Evolutionary conservation across 2,888 invertebrate species (phyloP).

Genomic region (Quadriops clusia): DNA sequence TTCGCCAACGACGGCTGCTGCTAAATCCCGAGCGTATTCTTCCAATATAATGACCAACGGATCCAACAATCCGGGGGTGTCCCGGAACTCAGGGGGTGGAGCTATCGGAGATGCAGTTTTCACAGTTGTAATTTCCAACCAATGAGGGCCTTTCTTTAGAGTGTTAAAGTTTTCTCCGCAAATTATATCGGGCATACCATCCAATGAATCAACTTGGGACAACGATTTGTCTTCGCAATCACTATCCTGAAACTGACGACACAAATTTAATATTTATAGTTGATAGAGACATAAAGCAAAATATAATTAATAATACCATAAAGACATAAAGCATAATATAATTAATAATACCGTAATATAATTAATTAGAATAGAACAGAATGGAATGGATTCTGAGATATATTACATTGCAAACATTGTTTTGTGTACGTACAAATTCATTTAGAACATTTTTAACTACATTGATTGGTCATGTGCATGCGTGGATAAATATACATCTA

Average conservation of each 20-base stretch:
- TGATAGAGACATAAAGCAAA: no score
- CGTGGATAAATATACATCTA: no score
- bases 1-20: conserved; percentile 38
- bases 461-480: no score
- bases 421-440: no score
- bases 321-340: no score
- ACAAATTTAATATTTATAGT: no score
- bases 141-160: conserved; percentile 62
- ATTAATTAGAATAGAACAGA: no score
- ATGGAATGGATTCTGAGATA: no score
- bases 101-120: conserved; percentile 57
- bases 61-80: conserved; percentile 40
- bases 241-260: conserved; percentile 68
- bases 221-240: conserved; percentile 67
- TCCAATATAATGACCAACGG: conserved; percentile 33
- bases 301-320: no score
- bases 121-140: conserved; percentile 39
- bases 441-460: no score
- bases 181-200: conserved; percentile 63
- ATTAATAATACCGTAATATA: no score
- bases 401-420: no score
- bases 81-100: conserved; percentile 79
- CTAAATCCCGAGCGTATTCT: conserved; percentile 37
- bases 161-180: conserved; percentile 74
- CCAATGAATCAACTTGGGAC: conserved; percentile 68